Base-by-base conservation (phyloP, 2,113 vertebrate species). In the Mesembrinibis cayennensis region DNA sequence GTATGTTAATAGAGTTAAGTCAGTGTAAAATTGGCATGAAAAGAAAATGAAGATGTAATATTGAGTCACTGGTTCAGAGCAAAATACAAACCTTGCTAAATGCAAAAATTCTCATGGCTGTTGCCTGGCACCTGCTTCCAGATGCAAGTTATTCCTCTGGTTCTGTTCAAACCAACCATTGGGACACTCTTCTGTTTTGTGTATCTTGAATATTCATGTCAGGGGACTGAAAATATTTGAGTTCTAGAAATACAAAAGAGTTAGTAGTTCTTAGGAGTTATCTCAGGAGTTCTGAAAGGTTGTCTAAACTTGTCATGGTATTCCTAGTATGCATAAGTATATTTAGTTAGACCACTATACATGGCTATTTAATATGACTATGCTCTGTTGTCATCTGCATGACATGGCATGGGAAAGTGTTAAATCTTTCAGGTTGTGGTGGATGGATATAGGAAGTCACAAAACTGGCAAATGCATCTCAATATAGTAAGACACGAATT, bases 1-100 rank as follows among this genome's bases (percentile, higher is more conserved):
- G 27, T 74, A 71, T 71, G 30, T 89, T 96, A 95, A 92, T 78
- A 87, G 70, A 84, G 61, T 83, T 86, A 94, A 88, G 77, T 73
- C 42, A 58, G 76, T 74, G 90, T 92, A 83, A 94, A 94, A 94
- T n/a, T 62, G 47, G 32, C 34, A 67, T 63, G 76, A 74, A 70
- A 86, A 83, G 63, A 26, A 47, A 16, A 90, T 90, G 66, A 92
- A 94, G 82, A 82, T 89, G 21, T 94, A 90, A 83, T 44, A 80
- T 20, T n/a, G 67, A 93, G 44, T 49, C 38, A 62, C 45, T 67
- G 38, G 27, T 47, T 80, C 18, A 50, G 42, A 92, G 59, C 9
- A 59, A 93, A 82, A 78, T 78, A 20, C 38, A 81, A 45, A 71
- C n/a, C 21, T 2, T 3, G 2, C 81, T 36, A 88, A 87, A 88